Conservation (phyloP, 1,140 invertebrate genomes). For the Bombus superbus region DNA sequence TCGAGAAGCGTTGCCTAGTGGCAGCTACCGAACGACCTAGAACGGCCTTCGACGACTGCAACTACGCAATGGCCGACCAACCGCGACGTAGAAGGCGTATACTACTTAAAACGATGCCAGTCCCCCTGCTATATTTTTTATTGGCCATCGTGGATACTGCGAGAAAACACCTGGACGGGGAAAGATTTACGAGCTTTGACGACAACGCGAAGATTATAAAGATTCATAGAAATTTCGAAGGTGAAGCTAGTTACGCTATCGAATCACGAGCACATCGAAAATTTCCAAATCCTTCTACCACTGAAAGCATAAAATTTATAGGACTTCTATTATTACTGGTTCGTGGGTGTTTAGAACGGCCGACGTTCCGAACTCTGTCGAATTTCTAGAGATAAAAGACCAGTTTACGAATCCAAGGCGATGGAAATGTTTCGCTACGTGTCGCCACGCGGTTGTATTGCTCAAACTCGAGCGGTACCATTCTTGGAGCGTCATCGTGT, state of each 20-base stretch:
- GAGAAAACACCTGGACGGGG: constrained; percentile 9
- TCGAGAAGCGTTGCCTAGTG: constrained; percentile 64
- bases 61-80: constrained; percentile 67
- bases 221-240: background rate
- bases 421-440: background rate
- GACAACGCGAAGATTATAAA: background rate
- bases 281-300: no score
- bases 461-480: constrained; percentile 3
- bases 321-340: no score
- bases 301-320: no score
- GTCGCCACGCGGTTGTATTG: background rate
- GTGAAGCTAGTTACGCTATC: background rate
- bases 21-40: constrained; percentile 69
- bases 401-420: background rate
- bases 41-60: constrained; percentile 70
- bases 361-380: background rate
- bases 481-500: background rate
- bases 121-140: constrained; percentile 41
- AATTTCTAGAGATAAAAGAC: background rate
- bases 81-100: constrained; percentile 61
- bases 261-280: no score
- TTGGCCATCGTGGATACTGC: constrained; percentile 13
- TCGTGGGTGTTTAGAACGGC: no score
- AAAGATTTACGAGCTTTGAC: constrained; percentile 12
- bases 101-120: constrained; percentile 62